Evolutionary conservation across 2,797 vertebrate genomes (phyloP).

Genomic region (Argyrosomus regius): DNA sequence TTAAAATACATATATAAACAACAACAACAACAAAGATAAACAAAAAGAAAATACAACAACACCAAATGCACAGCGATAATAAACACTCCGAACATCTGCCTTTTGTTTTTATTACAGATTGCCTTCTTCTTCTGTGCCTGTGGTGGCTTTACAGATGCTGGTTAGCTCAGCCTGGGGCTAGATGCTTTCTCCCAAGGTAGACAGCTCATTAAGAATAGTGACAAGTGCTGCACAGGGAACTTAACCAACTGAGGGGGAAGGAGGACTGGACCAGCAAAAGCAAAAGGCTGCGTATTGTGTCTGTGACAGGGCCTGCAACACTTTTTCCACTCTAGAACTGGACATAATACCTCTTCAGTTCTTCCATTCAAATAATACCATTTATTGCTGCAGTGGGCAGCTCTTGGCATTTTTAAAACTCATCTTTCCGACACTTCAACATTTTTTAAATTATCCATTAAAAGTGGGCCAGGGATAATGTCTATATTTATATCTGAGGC

Average conservation of each 20-base stretch:
- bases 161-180: slow-evolving; percentile 39
- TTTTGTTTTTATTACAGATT: slow-evolving; percentile 32
- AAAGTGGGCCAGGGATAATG: slow-evolving; percentile 7
- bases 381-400: background rate
- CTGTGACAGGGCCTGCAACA: slow-evolving; percentile 30
- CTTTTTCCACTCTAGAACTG: slow-evolving; percentile 1
- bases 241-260: slow-evolving; percentile 29
- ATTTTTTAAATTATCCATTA: slow-evolving; percentile 29
- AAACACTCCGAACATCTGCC: background rate
- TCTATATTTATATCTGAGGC: slow-evolving; percentile 38
- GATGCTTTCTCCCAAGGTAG: slow-evolving; percentile 49
- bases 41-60: slow-evolving; percentile 19
- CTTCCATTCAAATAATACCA: slow-evolving; percentile 20
- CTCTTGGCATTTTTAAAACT: background rate
- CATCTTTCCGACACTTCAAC: background rate
- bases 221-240: slow-evolving; percentile 45
- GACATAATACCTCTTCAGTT: slow-evolving; percentile 2
- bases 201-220: slow-evolving; percentile 62
- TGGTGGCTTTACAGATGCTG: slow-evolving; percentile 47
- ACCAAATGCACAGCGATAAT: slow-evolving; percentile 9
- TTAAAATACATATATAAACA: background rate
- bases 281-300: slow-evolving; percentile 16
- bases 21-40: slow-evolving; percentile 12
- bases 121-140: slow-evolving; percentile 15
- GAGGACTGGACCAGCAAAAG: slow-evolving; percentile 22